Evolutionary conservation across 92 coral and sea anemone species (phyloP), one percentile per base, ranked within the genome.

Genomic region (Actinernus sp.): DNA sequence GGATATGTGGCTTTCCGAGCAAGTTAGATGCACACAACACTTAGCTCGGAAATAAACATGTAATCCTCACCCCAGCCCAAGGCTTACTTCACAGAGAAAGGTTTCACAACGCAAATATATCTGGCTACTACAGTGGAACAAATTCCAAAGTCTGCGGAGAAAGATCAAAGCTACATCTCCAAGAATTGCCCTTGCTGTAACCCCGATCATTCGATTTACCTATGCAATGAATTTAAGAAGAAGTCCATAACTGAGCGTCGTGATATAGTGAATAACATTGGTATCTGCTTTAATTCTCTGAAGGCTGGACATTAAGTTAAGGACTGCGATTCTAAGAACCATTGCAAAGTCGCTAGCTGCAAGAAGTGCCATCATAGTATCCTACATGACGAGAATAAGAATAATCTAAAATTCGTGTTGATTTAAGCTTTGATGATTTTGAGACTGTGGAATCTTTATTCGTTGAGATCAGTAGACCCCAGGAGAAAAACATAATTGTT

Each of bases 1-100:
- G 0, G 85, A 78, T 43, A 57, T 64, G 30, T 78, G 85, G 76
- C 57, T 78, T 20, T 78, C 79, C 24, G 78, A 78, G 21, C 78
- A 48, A 37, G 78, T 78, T 19, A 68, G 85, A 50, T 72, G 71
- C 37, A 61, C 79, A 61, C 65, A 78, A 33, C 71, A 78, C 31
- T 73, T 68, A 38, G 63, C 34, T 39, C 46, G 34, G 26, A 41
- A 66, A 54, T 68, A 77, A 43, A 36, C 41, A 7, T 36, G 8
- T 7, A 36, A 14, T 7, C 41, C 41, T 14, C 26, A 5, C 55
- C 6, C 8, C 26, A 16, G 8, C 19, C 19, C 6, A 18, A 14
- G 41, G n/a, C n/a, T n/a, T n/a, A n/a, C n/a, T n/a, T n/a, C n/a
- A n/a, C n/a, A n/a, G n/a, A n/a, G n/a, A n/a, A n/a, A n/a, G n/a